A percentile compares a stretch with the other conserved stretches of the same genome.
Conservation (phyloP, 2,888 invertebrate genomes). For the Epistrophe grossulariae region DNA sequence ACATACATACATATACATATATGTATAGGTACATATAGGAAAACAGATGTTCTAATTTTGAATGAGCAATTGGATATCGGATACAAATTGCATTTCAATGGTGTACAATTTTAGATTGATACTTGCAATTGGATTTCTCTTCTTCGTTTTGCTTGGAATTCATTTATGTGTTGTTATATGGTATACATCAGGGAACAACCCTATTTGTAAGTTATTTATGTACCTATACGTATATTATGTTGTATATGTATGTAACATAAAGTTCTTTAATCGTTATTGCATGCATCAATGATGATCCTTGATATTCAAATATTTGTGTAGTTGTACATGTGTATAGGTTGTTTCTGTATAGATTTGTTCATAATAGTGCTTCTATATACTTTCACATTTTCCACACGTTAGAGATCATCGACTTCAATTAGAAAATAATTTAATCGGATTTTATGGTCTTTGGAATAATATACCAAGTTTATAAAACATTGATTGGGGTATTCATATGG, state of each 20-base stretch:
- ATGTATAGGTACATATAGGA: conserved; percentile 25
- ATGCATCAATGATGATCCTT: conserved; percentile 56
- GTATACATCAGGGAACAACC: not conserved
- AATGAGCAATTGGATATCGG: conserved; percentile 68
- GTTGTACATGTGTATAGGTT: not conserved
- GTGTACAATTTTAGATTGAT: conserved; percentile 65
- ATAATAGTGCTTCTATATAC: not conserved
- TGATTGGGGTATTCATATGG: conserved; percentile 13
- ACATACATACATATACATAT: not conserved
- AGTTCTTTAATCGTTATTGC: conserved; percentile 62
- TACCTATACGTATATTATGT: not conserved
- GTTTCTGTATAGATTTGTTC: not conserved
- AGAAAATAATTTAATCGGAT: conserved; percentile 48
- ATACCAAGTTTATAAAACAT: not conserved
- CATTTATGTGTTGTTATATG: conserved; percentile 38
- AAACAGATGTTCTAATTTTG: conserved; percentile 75
- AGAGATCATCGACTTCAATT: conserved; percentile 38
- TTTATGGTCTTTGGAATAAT: conserved; percentile 13
- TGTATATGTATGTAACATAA: too few species aligned
- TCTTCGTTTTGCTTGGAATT: conserved; percentile 37
- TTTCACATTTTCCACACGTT: conserved; percentile 11
- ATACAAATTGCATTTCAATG: conserved; percentile 70
- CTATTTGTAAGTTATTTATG: conserved; percentile 59
- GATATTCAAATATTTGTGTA: conserved; percentile 30
- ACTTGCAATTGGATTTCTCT: conserved; percentile 68